A percentile compares a stretch with the other conserved stretches of the same genome.
These are phyloP conservation scores for Leptocoma aspasia DNA, from an alignment of 2,113 vertebrate species.

Conservation along the genomic window DNA sequence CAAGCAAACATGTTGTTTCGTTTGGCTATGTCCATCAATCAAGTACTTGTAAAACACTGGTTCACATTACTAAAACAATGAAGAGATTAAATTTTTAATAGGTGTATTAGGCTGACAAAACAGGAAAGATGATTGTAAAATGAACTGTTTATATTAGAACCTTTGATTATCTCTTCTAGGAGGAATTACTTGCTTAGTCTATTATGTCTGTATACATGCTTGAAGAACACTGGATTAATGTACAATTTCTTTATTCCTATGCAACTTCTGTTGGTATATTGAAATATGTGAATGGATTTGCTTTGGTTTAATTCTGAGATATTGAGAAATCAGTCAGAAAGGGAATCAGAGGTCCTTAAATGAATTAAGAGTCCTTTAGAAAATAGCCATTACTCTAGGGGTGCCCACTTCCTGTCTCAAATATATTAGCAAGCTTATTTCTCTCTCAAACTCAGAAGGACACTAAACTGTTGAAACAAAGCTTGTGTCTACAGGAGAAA, in stretches of 20 bases:
- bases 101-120: neutral
- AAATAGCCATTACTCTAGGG: slow-evolving; percentile 24
- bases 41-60: neutral
- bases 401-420: neutral
- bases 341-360: neutral
- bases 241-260: neutral
- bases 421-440: neutral
- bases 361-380: slow-evolving; percentile 9
- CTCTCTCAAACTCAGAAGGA: neutral
- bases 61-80: slow-evolving; percentile 34
- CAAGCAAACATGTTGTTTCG: neutral
- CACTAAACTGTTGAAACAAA: slow-evolving; percentile 10
- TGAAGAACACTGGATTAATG: neutral
- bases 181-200: neutral
- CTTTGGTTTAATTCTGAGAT: neutral
- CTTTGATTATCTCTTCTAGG: slow-evolving; percentile 24
- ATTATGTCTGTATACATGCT: neutral
- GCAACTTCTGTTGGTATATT: neutral
- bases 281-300: neutral
- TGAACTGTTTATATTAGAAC: slow-evolving; percentile 28
- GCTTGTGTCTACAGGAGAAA: neutral
- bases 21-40: neutral
- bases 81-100: slow-evolving; percentile 38
- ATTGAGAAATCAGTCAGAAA: slow-evolving; percentile 5
- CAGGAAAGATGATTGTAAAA: neutral